Evolutionary conservation across 1,140 invertebrate genomes (phyloP), one percentile per base, ranked within the genome.

Genomic region (Spodoptera litura): DNA sequence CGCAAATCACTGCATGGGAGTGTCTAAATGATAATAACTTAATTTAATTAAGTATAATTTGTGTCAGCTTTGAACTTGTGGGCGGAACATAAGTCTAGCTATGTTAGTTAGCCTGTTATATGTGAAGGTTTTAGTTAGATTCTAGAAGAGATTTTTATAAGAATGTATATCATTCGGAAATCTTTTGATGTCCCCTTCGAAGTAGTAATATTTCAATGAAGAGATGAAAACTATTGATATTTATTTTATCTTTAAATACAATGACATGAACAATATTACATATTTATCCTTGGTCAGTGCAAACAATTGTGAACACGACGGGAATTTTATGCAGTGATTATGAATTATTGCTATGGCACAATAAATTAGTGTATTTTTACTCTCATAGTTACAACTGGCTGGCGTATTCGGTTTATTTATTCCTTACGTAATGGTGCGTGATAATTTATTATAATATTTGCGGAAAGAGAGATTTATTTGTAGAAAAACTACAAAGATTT

Each of bases 1-100:
- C 62, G n/a, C 35, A 64, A 64, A 64, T 64, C n/a, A 15, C n/a
- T 66, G 38, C 49, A 66, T 66, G 15, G 62, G 62, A 66, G 62
- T 66, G 62, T 49, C 62, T 25, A 49, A 49, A 66, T 49, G 38
- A 49, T n/a, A 64, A 64, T 44, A 44, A 44, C 38, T 44, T n/a
- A 44, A n/a, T 64, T 64, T 64, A 44, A 13, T 44, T 64, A 64
- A 64, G n/a, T 38, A 13, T 64, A 10, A 66, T 12, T 66, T 12
- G 15, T 66, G n/a, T 38, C 15, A 66, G 31, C 13, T 64, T 38
- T 35, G 15, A 44, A 5, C 15, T n/a, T 35, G 27, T 62, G 6
- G 4, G 38, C 6, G 35, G 35, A 8, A 49, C 10, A 13, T 44
- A 44, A 44, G 15, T 25, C 20, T 56, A 15, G n/a, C 5, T 38